A percentile compares a stretch with the other conserved stretches of the same genome.
phyloP scores from a whole-genome alignment of 1,140 invertebrate genomes.

The Phortica variegata region DNA sequence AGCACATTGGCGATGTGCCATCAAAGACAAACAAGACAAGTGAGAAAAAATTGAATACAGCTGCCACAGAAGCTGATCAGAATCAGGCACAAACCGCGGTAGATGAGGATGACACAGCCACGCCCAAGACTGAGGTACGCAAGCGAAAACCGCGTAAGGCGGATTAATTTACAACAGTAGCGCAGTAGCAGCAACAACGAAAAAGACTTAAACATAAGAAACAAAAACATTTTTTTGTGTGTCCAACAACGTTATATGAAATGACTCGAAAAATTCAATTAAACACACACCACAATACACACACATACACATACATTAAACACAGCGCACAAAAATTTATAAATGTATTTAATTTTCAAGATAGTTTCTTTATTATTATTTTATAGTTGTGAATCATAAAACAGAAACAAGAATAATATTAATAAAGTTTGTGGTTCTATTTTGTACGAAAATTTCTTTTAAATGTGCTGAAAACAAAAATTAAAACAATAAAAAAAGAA shows the following conservation, averaged over 20 bases:
- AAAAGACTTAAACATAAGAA: conserved; percentile 2
- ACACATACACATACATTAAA: background rate
- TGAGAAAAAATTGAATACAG: conserved; percentile 7
- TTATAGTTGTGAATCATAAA: no score
- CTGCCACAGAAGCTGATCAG: no score
- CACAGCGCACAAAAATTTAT: no score
- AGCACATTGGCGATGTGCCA: conserved; percentile 17
- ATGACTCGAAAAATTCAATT: no score
- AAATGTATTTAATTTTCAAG: no score
- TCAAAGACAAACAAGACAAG: conserved; percentile 10
- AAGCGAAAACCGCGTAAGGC: conserved; percentile 67
- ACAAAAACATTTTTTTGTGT: conserved; percentile 5
- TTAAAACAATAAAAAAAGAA: no score
- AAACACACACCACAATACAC: background rate
- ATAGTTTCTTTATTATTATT: no score
- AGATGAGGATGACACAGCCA: conserved; percentile 31
- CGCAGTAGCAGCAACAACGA: conserved; percentile 37
- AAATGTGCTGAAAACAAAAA: no score
- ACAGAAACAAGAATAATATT: no score
- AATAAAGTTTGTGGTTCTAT: no score
- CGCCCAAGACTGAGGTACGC: conserved; percentile 59
- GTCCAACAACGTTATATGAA: conserved; percentile 5
- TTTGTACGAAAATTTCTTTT: no score
- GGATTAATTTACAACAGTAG: conserved; percentile 57
- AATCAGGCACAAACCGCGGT: conserved; percentile 10